phyloP scores from a whole-genome alignment of 2,797 vertebrate species.

The Melopsittacus undulatus region DNA sequence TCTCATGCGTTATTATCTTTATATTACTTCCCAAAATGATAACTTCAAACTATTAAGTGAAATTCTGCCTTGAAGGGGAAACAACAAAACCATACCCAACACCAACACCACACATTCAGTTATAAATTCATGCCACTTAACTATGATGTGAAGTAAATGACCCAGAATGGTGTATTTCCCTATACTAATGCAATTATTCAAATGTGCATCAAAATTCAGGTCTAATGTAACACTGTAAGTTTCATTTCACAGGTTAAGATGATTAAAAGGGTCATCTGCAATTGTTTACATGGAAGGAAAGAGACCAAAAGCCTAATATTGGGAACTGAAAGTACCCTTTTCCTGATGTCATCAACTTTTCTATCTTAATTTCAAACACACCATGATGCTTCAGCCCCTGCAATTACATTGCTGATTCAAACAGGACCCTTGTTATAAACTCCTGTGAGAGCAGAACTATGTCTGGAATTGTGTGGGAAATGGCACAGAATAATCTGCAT shows the following conservation, averaged over 20 bases:
- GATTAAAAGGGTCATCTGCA: conserved; percentile 35
- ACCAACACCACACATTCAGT: not conserved
- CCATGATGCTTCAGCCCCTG: not conserved
- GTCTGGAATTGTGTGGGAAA: not conserved
- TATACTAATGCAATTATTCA: conserved; percentile 35
- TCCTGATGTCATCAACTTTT: not conserved
- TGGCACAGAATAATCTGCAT: not conserved
- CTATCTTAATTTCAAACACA: not conserved
- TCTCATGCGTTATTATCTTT: not conserved
- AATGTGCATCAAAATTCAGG: conserved; percentile 3
- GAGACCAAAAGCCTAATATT: conserved; percentile 13
- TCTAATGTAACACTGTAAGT: conserved; percentile 30
- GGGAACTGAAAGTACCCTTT: not conserved
- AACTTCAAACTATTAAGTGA: not conserved
- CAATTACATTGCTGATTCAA: not conserved
- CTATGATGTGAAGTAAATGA: conserved; percentile 14
- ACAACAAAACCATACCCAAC: not conserved
- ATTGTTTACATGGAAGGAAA: not conserved
- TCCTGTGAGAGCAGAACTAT: not conserved
- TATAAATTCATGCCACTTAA: not conserved
- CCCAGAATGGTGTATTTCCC: not conserved
- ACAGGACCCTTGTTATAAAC: not conserved
- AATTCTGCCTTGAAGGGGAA: not conserved
- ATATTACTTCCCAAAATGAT: conserved; percentile 1
- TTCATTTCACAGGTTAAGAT: conserved; percentile 19